These are phyloP conservation scores for Protaetia brevitarsis DNA, from an alignment of 1,140 invertebrate species.

Conservation along the genomic window DNA sequence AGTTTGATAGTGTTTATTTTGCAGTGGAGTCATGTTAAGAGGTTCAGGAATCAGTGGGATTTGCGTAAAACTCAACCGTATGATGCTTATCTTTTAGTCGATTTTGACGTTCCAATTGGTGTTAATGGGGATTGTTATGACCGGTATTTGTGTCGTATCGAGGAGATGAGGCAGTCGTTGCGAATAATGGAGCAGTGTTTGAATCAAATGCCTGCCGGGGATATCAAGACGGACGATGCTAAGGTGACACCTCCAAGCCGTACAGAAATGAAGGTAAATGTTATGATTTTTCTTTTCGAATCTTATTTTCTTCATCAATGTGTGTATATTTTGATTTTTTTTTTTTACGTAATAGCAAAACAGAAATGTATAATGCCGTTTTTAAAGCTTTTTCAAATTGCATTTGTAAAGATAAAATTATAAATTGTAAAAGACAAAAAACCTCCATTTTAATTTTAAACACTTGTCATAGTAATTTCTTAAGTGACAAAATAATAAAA, in stretches of 20 bases:
- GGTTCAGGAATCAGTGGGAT: conserved; percentile 86
- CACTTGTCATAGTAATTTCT: no score
- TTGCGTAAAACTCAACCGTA: conserved; percentile 80
- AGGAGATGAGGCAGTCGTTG: conserved; percentile 78
- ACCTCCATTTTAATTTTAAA: no score
- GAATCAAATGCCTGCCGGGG: conserved; percentile 81
- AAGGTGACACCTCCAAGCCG: conserved; percentile 76
- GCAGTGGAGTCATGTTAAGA: conserved; percentile 72
- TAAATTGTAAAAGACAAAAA: no score
- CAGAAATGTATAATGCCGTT: no score
- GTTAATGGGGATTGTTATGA: conserved; percentile 86
- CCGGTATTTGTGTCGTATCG: conserved; percentile 58
- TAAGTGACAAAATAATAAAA: no score
- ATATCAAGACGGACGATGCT: conserved; percentile 78
- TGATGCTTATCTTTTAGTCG: conserved; percentile 78
- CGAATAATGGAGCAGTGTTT: conserved; percentile 77
- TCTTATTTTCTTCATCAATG: no score
- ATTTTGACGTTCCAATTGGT: conserved; percentile 84
- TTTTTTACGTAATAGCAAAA: no score
- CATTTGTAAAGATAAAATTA: no score
- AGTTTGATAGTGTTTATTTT: neutral
- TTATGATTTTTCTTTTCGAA: no score
- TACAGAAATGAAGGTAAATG: conserved; percentile 73
- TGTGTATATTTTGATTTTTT: no score
- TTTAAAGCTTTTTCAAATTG: no score